These are phyloP conservation scores for Okapia johnstoni DNA, from an alignment of 2,113 vertebrate genomes.

Conservation along the genomic window DNA sequence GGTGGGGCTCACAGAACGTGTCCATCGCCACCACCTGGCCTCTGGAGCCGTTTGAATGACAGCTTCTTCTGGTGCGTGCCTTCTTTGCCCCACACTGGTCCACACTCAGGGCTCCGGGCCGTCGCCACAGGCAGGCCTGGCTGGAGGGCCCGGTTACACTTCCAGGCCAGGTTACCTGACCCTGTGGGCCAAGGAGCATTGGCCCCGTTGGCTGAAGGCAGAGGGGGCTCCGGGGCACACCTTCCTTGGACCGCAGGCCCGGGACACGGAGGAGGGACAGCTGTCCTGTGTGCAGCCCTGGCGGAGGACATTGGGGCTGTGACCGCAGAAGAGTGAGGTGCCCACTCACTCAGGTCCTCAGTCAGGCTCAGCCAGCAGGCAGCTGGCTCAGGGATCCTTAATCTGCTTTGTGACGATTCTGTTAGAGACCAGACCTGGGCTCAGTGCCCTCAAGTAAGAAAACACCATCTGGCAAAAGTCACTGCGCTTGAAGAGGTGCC, in stretches of 20 bases:
- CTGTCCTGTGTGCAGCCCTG: background rate
- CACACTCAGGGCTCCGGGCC: background rate
- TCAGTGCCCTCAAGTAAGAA: background rate
- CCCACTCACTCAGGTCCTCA: too few relatives aligned
- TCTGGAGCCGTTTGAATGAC: background rate
- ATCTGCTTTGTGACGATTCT: rapidly evolving
- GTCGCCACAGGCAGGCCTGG: background rate
- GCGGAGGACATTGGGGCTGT: background rate
- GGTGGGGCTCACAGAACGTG: background rate
- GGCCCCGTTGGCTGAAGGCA: background rate
- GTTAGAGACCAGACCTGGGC: background rate
- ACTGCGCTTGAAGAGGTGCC: too few relatives aligned
- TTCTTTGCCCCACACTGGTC: background rate
- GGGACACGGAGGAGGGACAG: background rate
- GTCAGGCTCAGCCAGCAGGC: rapidly evolving
- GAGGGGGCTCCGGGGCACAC: too few relatives aligned
- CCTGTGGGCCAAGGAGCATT: background rate
- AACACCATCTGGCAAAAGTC: too few relatives aligned
- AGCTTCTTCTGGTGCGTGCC: background rate
- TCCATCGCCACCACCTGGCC: background rate
- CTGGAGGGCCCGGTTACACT: background rate
- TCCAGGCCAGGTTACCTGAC: background rate
- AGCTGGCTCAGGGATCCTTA: background rate
- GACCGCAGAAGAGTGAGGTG: too few relatives aligned
- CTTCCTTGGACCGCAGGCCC: background rate